Base-by-base conservation (phyloP, 2,888 invertebrate genomes). In the Chouioia cunea region DNA sequence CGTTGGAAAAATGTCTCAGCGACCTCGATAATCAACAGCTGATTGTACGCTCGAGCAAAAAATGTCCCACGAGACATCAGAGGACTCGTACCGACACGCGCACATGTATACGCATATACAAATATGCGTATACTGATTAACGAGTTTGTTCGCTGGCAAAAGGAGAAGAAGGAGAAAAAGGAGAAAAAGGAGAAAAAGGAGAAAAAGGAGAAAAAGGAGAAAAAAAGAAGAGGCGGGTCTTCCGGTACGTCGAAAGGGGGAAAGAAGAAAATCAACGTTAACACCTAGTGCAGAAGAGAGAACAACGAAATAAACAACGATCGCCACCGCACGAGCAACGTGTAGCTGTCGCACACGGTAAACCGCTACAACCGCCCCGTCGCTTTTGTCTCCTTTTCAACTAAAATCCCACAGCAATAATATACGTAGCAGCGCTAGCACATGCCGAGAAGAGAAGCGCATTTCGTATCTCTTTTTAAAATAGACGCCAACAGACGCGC, bases 381-480 rank as follows among this genome's bases (percentile, higher is more conserved):
- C 63, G 67, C 53, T 71, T 71, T 71, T 64, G 67, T 64, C 62
- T 52, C 36, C 48, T 23, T 22, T n/a, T 12, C 16, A 15, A 44
- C 18, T 16, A 16, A n/a, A 15, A n/a, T 18, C 57, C 3, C 20
- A 3, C 18, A 1, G 6, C 27, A 10, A 12, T 12, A 10, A 27
- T 18, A 0, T 52, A 16, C 23, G 12, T 48, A 36, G 6, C 12
- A 6, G 10, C 14, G 18, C 12, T 22, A 22, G 36, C 56, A 20
- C 1, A 20, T 27, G 16, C 12, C 52, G 8, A 52, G 20, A 18
- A 20, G 27, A 22, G 23, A 27, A 36, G 52, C 20, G 54, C 43
- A 50, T 27, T n/a, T 48, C 20, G 54, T 23, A 50, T 27, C 18
- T 48, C 53, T 68, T 68, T 71, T 72, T 72, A 72, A 72, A 72